Evolutionary conservation across 2,888 invertebrate species (phyloP), one percentile per base, ranked within the genome.

Genomic region (Cenopis cana): DNA sequence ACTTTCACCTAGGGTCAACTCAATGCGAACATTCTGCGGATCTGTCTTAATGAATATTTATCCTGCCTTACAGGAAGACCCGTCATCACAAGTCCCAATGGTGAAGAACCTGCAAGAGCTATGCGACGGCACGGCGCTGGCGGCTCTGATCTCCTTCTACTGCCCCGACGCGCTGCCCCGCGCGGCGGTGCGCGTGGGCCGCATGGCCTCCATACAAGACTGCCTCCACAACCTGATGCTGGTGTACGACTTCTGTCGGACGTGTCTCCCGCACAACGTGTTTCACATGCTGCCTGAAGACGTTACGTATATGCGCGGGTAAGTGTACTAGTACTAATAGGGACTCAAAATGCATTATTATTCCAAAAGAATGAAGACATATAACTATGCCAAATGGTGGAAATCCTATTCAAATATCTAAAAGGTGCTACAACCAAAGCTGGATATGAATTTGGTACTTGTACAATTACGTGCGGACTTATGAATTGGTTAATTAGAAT

Each of bases 211-310:
- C 73, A 96, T 97, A 73, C 97, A 97, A 77, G 98, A 98, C 91
- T 98, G 98, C 78, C 94, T 98, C 79, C 97, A 98, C 93, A 99
- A 99, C 93, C 95, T 99, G 67, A 95, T 97, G 88, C 94, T 98
- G 83, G 97, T 99, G 75, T 95, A 96, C 87, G 95, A 96, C 85
- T 98, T 99, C 94, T 98, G 98, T 87, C 94, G 95, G 82, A 95
- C 95, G 83, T 95, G 96, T 88, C 95, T 98, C 88, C 98, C 98
- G 81, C 96, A 96, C 86, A 96, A 97, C 83, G 96, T 98, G 86
- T 98, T 98, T 94, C 98, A 98, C 89, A 96, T 99, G 95, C 95
- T 96, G 90, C 97, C 98, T n/a, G 98, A 99, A 89, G 99, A 99
- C 89, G 96, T 99, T 78, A 97, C 98, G 50, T 98, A 98, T 85